phyloP scores from a whole-genome alignment of 2,113 vertebrate species.

The Anguilla japonica region DNA sequence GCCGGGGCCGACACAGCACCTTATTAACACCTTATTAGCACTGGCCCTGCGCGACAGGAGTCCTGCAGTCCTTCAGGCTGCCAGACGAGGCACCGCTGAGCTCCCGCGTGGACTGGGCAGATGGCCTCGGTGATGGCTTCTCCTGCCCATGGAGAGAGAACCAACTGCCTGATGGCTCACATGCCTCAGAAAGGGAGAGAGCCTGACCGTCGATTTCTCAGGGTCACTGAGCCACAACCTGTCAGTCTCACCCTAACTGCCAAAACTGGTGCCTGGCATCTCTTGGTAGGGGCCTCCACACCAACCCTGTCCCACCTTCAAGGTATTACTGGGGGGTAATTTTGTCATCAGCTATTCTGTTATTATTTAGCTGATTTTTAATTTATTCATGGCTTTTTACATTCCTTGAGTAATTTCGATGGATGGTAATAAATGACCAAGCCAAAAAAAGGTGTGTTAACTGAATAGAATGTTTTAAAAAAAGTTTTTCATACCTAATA shows the following conservation, averaged over 20 bases:
- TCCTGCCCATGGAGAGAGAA: constrained; percentile 49
- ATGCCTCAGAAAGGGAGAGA: constrained; percentile 53
- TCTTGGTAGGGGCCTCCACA: constrained; percentile 36
- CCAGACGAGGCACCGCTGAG: background rate
- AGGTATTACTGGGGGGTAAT: background rate
- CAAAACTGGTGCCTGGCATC: constrained; percentile 43
- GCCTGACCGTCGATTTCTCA: constrained; percentile 63
- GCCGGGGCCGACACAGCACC: constrained; percentile 19
- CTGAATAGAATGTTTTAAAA: too few relatives aligned
- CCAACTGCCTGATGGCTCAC: constrained; percentile 45
- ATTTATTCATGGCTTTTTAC: background rate
- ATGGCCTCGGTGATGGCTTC: constrained; percentile 60
- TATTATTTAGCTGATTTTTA: background rate
- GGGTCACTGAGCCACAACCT: constrained; percentile 69
- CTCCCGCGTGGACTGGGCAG: constrained; percentile 48
- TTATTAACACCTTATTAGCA: constrained; percentile 43
- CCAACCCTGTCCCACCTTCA: background rate
- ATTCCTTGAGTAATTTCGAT: background rate
- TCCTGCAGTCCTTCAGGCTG: background rate
- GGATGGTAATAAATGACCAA: background rate
- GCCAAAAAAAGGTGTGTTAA: too few relatives aligned
- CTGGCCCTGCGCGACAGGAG: constrained; percentile 8
- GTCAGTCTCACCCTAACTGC: constrained; percentile 54
- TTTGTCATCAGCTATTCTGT: background rate
- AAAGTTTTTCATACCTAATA: too few relatives aligned